A percentile compares a stretch with the other conserved stretches of the same genome.
phyloP scores from a whole-genome alignment of 2,113 vertebrate species.

The Numenius arquata region DNA sequence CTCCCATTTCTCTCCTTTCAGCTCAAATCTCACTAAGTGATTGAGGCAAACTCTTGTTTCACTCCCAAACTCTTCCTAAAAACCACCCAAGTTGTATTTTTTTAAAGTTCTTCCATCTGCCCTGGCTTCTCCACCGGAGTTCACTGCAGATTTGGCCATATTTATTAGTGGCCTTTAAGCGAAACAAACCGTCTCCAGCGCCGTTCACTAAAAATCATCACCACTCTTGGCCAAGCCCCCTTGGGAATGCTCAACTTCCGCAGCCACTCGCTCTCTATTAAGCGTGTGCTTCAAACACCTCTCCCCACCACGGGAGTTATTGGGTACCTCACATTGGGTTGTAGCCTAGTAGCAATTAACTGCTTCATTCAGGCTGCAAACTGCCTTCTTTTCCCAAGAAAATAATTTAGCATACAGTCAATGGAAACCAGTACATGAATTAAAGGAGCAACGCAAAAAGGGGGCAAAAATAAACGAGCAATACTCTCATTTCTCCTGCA shows the following conservation, averaged over 20 bases:
- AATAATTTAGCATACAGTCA: neutral
- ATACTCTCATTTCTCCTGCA: neutral
- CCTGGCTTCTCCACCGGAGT: neutral
- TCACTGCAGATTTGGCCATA: neutral
- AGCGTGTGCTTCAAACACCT: neutral
- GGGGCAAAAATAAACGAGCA: neutral
- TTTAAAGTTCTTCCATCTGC: neutral
- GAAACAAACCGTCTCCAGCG: neutral
- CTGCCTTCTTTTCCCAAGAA: neutral
- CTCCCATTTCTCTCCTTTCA: neutral
- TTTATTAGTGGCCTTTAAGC: neutral
- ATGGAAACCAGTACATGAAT: neutral
- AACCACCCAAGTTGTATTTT: neutral
- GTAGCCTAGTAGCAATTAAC: neutral
- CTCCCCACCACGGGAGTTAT: neutral
- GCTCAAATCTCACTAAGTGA: rapidly evolving
- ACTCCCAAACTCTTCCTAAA: neutral
- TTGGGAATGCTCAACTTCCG: neutral
- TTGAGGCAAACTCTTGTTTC: neutral
- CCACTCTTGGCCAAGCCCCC: neutral
- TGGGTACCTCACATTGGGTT: neutral
- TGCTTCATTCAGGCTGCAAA: neutral
- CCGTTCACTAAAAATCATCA: neutral
- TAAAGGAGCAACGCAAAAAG: neutral
- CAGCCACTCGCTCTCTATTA: neutral